phyloP scores from a whole-genome alignment of 2,888 invertebrate genomes.

The Athetis lepigone region DNA sequence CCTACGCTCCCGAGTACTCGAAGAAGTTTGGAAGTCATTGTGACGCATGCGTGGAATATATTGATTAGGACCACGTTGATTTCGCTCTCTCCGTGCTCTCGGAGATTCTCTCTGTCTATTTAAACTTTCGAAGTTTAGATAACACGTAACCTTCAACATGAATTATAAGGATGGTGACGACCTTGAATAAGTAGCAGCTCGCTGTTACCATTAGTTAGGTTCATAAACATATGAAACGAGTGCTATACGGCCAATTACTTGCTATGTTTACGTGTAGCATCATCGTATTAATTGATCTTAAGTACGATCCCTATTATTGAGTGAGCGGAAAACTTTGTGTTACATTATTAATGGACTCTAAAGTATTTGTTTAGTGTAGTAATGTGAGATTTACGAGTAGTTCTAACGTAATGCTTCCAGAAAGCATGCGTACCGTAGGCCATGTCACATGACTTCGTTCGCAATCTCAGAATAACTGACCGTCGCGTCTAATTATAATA shows the following conservation, averaged over 20 bases:
- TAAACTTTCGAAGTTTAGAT: conserved; percentile 51
- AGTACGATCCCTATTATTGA: conserved; percentile 38
- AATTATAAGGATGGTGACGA: conserved; percentile 31
- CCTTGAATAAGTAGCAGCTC: conserved; percentile 52
- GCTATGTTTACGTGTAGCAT: conserved; percentile 26
- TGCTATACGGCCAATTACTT: conserved; percentile 40
- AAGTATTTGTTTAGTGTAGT: conserved; percentile 38
- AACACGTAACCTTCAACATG: conserved; percentile 41
- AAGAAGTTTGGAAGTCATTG: conserved; percentile 70
- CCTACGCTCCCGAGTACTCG: conserved; percentile 68
- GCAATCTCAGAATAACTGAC: conserved; percentile 86
- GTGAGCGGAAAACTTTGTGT: conserved; percentile 47
- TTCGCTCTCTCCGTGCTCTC: conserved; percentile 71
- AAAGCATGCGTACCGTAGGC: conserved; percentile 67
- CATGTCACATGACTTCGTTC: conserved; percentile 82
- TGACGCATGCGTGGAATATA: conserved; percentile 88
- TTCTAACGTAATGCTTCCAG: conserved; percentile 54
- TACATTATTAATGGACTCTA: conserved; percentile 29
- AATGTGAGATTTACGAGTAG: conserved; percentile 54
- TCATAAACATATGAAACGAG: conserved; percentile 41
- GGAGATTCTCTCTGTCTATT: conserved; percentile 54
- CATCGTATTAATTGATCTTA: conserved; percentile 48
- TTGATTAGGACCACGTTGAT: conserved; percentile 84
- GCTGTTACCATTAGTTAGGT: conserved; percentile 39
- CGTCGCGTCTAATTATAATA: conserved; percentile 85